A percentile compares a stretch with the other conserved stretches of the same genome.
phyloP scores from a whole-genome alignment of 1,140 invertebrate genomes.

The Lepidurus arcticus region DNA sequence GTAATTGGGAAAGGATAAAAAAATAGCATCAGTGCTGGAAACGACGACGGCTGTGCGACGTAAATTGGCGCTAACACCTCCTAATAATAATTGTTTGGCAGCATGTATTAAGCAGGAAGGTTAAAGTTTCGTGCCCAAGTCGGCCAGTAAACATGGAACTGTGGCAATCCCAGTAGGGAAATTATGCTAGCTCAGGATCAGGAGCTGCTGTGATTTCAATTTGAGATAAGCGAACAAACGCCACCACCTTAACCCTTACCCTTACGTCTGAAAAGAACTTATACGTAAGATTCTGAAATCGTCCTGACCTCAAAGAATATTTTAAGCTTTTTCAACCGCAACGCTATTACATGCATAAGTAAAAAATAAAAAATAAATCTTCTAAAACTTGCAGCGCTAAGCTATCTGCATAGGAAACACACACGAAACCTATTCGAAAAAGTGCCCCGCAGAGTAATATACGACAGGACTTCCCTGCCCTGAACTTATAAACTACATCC shows the following conservation, averaged over 20 bases:
- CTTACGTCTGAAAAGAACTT: background rate
- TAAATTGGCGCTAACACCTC: background rate
- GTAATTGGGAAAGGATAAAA: background rate
- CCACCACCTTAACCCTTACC: background rate
- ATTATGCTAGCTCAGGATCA: constrained; percentile 6
- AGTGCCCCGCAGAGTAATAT: background rate
- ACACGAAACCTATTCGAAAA: no score
- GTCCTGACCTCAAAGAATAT: no score
- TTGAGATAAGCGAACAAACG: background rate
- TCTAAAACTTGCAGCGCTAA: no score
- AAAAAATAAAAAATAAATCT: no score
- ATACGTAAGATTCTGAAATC: no score
- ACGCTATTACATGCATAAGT: no score
- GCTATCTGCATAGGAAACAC: no score
- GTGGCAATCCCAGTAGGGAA: background rate
- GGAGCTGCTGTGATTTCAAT: background rate
- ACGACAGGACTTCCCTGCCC: background rate
- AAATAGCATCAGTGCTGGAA: background rate
- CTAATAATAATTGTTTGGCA: background rate
- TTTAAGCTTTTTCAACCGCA: no score
- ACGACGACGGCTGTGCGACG: background rate
- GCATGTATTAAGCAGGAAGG: background rate
- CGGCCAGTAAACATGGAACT: background rate
- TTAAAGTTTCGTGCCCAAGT: background rate
- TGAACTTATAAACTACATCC: background rate